A percentile compares a stretch with the other conserved stretches of the same genome.
Conservation (phyloP, 1,140 invertebrate genomes). For the Mercenaria mercenaria region DNA sequence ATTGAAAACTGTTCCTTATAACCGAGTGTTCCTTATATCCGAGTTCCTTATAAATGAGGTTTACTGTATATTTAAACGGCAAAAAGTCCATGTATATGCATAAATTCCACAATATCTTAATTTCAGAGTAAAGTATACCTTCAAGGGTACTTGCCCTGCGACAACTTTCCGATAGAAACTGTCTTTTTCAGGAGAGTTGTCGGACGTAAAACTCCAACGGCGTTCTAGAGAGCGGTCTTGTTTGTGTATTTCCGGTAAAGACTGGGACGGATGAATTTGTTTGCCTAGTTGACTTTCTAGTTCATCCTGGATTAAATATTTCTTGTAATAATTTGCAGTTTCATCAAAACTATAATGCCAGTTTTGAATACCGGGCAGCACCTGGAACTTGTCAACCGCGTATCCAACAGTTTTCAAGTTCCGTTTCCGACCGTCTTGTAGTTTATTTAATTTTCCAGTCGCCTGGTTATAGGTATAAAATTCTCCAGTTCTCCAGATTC, state of each 20-base stretch:
- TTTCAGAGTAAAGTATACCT: too few species aligned
- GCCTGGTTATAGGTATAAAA: constrained; percentile 48
- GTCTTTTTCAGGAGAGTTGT: constrained; percentile 19
- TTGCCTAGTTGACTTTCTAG: constrained; percentile 6
- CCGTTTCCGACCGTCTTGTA: background rate
- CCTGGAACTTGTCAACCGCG: constrained; percentile 8
- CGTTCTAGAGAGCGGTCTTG: background rate
- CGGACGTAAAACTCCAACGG: constrained; percentile 42
- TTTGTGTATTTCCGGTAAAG: constrained; percentile 32
- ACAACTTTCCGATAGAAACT: background rate
- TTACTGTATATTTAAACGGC: too few species aligned
- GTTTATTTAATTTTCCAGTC: constrained; percentile 16
- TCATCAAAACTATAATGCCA: constrained; percentile 54
- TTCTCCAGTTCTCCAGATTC: constrained; percentile 47
- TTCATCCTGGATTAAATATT: constrained; percentile 57
- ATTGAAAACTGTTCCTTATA: too few species aligned
- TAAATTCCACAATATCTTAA: too few species aligned
- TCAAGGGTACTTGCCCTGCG: background rate
- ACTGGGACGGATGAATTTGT: background rate
- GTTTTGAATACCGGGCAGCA: constrained; percentile 9
- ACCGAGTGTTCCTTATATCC: too few species aligned
- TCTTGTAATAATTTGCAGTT: constrained; percentile 37
- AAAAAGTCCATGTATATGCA: too few species aligned
- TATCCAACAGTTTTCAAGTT: background rate
- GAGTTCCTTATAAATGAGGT: too few species aligned